Evolutionary conservation across 2,888 invertebrate species (phyloP).

Genomic region (Dusona sp.): DNA sequence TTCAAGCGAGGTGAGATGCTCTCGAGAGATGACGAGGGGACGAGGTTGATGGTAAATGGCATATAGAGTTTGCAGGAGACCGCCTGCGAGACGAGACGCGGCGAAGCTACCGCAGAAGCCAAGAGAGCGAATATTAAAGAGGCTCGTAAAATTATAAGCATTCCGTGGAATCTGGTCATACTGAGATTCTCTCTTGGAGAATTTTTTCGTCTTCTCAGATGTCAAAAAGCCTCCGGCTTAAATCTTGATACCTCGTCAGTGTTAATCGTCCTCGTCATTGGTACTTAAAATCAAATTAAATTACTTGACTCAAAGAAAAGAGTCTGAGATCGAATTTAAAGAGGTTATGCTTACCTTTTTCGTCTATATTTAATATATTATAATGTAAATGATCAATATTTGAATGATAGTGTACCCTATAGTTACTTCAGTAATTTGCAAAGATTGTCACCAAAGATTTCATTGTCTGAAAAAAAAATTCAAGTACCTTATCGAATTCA

Average conservation of each 20-base stretch:
- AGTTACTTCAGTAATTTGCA: neutral
- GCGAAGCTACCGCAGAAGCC: conserved; percentile 75
- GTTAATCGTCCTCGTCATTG: conserved; percentile 15
- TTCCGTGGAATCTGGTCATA: conserved; percentile 78
- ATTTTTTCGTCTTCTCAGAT: conserved; percentile 34
- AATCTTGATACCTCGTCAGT: conserved; percentile 14
- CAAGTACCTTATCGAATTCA: neutral
- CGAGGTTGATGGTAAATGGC: conserved; percentile 44
- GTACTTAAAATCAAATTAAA: conserved; percentile 16
- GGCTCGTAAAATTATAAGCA: conserved; percentile 81
- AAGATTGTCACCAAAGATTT: neutral
- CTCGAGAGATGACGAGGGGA: conserved; percentile 45
- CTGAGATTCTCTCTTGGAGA: conserved; percentile 49
- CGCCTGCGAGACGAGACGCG: conserved; percentile 40
- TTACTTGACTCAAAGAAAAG: conserved; percentile 2
- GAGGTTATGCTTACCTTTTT: neutral
- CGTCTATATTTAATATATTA: neutral
- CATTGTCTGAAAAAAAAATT: neutral
- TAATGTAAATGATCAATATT: neutral
- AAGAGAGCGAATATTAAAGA: conserved; percentile 78
- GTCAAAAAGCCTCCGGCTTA: conserved; percentile 35
- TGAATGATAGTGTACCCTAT: neutral
- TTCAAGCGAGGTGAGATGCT: conserved; percentile 54
- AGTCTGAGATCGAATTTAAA: neutral
- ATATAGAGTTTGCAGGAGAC: conserved; percentile 53